These are phyloP conservation scores for Clytia hemisphaerica DNA, from an alignment of 30 jellyfish, hydroid and myxozoan genomes.

Conservation along the genomic window DNA sequence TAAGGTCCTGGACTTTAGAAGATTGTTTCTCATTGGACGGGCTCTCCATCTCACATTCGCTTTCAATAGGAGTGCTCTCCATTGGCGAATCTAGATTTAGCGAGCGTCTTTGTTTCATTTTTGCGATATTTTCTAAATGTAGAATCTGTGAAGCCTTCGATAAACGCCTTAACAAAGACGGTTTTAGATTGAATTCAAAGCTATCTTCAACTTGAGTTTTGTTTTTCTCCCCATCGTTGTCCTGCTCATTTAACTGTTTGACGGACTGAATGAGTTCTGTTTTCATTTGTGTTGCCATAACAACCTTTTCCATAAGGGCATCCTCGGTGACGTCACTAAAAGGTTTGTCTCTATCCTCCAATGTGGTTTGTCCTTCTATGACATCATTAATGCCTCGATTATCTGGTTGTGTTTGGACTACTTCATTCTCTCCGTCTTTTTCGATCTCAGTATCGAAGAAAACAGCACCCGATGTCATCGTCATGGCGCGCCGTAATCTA, in stretches of 20 bases:
- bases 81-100: neutral
- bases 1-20: neutral
- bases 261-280: slow-evolving; percentile 3
- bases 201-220: too few relatives aligned
- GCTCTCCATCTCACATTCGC: neutral
- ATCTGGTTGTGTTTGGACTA: neutral
- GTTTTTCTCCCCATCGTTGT: neutral
- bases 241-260: neutral
- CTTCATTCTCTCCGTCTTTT: slow-evolving; percentile 9
- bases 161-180: slow-evolving; percentile 6
- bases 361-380: neutral
- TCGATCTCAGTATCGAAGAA: too few relatives aligned
- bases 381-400: neutral
- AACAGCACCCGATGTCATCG: slow-evolving; percentile 14
- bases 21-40: neutral
- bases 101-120: slow-evolving; percentile 6
- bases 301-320: slow-evolving; percentile 5
- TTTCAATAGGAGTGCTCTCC: neutral
- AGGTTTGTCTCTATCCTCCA: slow-evolving; percentile 9
- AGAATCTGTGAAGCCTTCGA: slow-evolving; percentile 1
- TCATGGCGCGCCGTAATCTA: slow-evolving; percentile 7
- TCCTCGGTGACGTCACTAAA: too few relatives aligned
- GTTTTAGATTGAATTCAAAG: slow-evolving; percentile 1
- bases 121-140: slow-evolving; percentile 11
- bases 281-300: slow-evolving; percentile 7